Evolutionary conservation across 2,888 invertebrate genomes (phyloP), one percentile per base, ranked within the genome.

Genomic region (Drymonia ruficornis): DNA sequence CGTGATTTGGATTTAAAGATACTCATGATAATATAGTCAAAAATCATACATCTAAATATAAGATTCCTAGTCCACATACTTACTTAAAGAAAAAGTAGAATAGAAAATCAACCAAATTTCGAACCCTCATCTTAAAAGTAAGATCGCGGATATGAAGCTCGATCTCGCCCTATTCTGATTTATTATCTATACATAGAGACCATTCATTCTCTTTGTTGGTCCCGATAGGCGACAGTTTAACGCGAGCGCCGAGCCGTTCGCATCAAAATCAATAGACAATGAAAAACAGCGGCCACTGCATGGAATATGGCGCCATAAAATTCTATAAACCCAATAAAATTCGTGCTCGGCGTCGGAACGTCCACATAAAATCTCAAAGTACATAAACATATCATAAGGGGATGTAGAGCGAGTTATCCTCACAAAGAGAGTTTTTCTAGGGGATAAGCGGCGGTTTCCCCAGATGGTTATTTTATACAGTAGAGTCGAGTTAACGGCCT

Each of bases 371-470:
- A 91, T 91, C 91, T 85, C 81, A 87, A 89, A 91, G 91, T 91
- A 91, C 91, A 91, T 91, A 92, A 91, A 92, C 92, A 91, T 92
- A 91, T 91, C 91, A 91, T 92, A 91, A 91, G 87, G 88, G 87
- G 89, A 83, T 87, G 81, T 84, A 83, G 83, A 84, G 77, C 84
- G 84, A 87, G 89, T 87, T 89, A 88, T 87, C 83, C 86, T 78
- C 87, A 89, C 89, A 91, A 90, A 87, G 89, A 84, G 86, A 85
- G 84, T 90, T 90, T 91, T 86, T 87, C 81, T 80, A 73, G 74
- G 83, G 91, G 90, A 90, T 91, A 86, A 89, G 78, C 85, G 82
- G 74, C 78, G 86, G 84, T 89, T 87, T 84, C 74, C 84, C 70
- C 84, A 88, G 91, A 92, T 92, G 91, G 92, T 86, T 91, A 91